phyloP scores from a whole-genome alignment of 2,888 invertebrate species.

The Xestia xanthographa region DNA sequence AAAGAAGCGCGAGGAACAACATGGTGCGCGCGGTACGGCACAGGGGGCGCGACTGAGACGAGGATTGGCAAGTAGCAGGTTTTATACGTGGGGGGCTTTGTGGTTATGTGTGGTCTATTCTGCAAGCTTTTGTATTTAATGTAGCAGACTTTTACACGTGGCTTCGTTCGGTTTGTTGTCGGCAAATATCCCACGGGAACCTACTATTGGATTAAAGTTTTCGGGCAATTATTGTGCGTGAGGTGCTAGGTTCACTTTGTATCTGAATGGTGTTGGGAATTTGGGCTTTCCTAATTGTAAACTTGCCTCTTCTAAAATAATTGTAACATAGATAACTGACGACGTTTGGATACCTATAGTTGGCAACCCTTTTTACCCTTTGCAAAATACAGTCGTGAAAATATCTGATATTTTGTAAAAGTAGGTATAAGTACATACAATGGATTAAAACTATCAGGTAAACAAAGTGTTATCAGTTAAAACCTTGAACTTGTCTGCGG shows the following conservation, averaged over 20 bases:
- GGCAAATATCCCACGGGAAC: not conserved
- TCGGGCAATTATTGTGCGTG: no score
- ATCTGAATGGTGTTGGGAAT: not conserved
- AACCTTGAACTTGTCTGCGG: slow-evolving; percentile 20
- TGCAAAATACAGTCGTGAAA: not conserved
- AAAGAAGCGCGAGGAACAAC: slow-evolving; percentile 41
- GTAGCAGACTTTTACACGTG: not conserved
- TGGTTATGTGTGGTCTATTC: slow-evolving; percentile 26
- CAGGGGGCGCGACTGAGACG: slow-evolving; percentile 25
- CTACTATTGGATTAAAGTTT: not conserved
- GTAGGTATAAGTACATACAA: no score
- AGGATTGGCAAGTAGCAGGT: not conserved
- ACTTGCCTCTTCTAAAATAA: no score
- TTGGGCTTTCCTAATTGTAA: not conserved
- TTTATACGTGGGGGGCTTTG: slow-evolving; percentile 28
- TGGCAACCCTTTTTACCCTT: no score
- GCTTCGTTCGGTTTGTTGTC: not conserved
- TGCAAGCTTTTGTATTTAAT: slow-evolving; percentile 23
- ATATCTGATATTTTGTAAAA: not conserved
- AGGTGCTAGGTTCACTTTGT: not conserved
- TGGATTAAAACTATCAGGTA: not conserved
- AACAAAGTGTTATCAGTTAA: slow-evolving; percentile 24
- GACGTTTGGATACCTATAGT: no score
- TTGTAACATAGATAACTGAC: no score
- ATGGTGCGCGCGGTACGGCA: slow-evolving; percentile 12